Conservation (phyloP, 2,113 vertebrate species). For the Asarcornis scutulata region DNA sequence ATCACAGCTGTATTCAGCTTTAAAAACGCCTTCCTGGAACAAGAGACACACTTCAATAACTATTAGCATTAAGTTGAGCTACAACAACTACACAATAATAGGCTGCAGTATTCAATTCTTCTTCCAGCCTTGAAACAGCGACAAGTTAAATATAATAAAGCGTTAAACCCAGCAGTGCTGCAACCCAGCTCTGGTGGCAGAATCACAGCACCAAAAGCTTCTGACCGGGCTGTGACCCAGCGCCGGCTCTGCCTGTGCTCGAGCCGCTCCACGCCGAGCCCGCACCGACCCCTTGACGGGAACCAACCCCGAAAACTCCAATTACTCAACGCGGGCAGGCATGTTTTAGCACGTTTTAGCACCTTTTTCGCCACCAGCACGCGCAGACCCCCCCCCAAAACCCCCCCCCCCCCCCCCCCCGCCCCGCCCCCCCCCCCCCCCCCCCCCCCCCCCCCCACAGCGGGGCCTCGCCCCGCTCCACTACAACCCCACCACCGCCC, state of each 20-base stretch:
- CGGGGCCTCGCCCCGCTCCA: no score
- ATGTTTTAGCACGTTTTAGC: accelerated
- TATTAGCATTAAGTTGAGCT: neutral
- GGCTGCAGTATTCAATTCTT: no score
- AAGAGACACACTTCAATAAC: neutral
- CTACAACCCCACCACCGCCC: no score
- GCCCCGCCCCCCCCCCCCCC: no score
- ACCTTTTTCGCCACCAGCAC: accelerated
- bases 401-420: no score
- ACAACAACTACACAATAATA: accelerated
- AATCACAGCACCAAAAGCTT: neutral
- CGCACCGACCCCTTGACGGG: no score
- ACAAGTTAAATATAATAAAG: neutral
- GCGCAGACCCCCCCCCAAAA: accelerated
- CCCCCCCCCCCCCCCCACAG: no score
- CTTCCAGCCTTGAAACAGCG: neutral
- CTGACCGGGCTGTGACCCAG: no score
- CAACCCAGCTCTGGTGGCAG: accelerated
- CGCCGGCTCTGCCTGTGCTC: neutral
- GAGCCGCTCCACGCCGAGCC: neutral
- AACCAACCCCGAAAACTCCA: neutral
- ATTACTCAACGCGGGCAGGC: accelerated
- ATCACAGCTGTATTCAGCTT: neutral
- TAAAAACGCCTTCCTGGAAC: neutral
- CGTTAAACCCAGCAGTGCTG: neutral